Conservation (phyloP, 2,797 vertebrate species). For the Sitta carolinensis region DNA sequence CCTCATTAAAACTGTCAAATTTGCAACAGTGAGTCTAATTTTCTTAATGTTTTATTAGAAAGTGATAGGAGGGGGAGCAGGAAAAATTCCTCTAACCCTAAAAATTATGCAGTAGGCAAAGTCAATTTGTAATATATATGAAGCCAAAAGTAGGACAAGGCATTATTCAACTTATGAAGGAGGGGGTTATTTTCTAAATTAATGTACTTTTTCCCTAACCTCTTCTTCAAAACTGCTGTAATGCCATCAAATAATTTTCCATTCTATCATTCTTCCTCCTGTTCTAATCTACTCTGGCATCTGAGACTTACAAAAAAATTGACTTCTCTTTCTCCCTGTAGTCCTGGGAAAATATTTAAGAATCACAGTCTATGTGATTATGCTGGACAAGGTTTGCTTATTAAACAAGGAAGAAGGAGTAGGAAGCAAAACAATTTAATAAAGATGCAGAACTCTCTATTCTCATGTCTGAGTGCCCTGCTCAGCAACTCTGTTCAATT, state of each 20-base stretch:
- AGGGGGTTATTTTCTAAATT: neutral
- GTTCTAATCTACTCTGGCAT: constrained; percentile 17
- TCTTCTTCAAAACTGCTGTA: neutral
- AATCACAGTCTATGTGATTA: neutral
- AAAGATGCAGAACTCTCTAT: neutral
- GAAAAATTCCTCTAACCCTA: neutral
- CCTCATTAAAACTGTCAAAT: neutral
- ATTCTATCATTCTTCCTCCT: neutral
- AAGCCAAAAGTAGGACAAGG: neutral
- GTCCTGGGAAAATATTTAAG: neutral
- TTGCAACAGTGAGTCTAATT: neutral
- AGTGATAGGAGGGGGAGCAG: neutral
- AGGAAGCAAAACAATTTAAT: neutral
- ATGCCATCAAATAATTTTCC: constrained; percentile 25
- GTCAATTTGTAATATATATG: neutral
- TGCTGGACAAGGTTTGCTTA: neutral
- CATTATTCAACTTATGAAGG: neutral
- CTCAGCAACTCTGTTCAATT: neutral
- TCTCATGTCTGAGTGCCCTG: neutral
- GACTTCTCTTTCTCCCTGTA: neutral
- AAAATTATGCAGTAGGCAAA: neutral
- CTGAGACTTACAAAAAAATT: neutral
- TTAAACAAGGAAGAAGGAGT: neutral
- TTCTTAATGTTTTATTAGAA: neutral
- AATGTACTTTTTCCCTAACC: neutral